Conservation (phyloP, 2,888 invertebrate species). For the Pachydiplax longipennis region DNA sequence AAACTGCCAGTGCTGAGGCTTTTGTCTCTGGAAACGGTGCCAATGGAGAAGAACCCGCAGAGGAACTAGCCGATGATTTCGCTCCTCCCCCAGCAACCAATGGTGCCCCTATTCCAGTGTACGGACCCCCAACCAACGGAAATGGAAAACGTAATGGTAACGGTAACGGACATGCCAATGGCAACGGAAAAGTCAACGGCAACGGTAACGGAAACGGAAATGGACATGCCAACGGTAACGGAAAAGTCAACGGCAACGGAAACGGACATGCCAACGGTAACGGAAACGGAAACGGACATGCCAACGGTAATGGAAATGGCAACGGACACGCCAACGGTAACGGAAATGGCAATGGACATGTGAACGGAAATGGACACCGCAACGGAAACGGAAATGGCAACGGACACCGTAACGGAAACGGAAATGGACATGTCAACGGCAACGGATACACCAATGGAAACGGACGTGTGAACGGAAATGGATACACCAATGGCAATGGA, state of each 20-base stretch:
- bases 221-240: too few species aligned
- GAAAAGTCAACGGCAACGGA: background rate
- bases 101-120: slow-evolving; percentile 14
- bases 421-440: background rate
- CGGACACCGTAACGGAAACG: background rate
- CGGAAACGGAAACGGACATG: background rate
- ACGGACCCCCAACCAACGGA: background rate
- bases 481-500: too few species aligned
- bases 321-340: background rate
- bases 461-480: too few species aligned
- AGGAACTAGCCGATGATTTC: background rate
- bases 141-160: background rate
- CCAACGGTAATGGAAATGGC: background rate
- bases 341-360: background rate
- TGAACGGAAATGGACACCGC: too few species aligned
- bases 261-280: too few species aligned
- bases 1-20: background rate
- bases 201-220: background rate
- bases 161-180: background rate
- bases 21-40: background rate
- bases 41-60: background rate
- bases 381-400: too few species aligned
- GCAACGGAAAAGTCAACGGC: background rate
- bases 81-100: background rate
- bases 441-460: too few species aligned